Evolutionary conservation across 92 coral and sea anemone species (phyloP), one percentile per base, ranked within the genome.

Genomic region (Pocillopora meandrina): DNA sequence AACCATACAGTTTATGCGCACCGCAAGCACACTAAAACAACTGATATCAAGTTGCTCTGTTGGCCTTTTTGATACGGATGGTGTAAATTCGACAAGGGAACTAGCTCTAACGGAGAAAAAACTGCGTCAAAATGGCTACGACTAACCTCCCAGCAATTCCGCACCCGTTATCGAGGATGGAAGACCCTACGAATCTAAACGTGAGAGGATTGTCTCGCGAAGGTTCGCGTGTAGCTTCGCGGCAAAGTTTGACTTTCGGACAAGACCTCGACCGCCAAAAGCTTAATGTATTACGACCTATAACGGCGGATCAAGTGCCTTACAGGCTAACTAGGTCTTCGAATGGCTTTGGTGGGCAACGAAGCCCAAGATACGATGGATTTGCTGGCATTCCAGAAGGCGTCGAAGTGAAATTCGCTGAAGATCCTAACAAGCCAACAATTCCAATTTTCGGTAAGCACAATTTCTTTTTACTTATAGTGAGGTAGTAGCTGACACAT

Each of bases 271-370:
- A 94, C 19, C 90, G 82, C 79, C 78, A 72, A 34, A 91, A 90
- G 17, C 84, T 95, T 56, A 91, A 85, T 81, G 93, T 87, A 12
- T 87, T 96, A 14, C 89, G 99, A 56, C 99, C 99, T 33, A 87
- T 95, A 34, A 97, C 99, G 35, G 99, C 99, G 13, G 99, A 97
- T 81, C 99, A 97, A 85, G 86, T 92, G 57, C 97, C 99, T 78
- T 97, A 97, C 97, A 94, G 99, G 68, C 91, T 97, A n/a, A 92
- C 97, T 2, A 89, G 89, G 57, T 92, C 99, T 33, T 82, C 95
- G 12, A 88, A 85, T 67, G 95, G 95, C n/a, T 69, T 76, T 26
- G 91, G 91, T 69, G 56, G 57, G 5, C 89, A 75, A 52, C 91
- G 76, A 61, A 92, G 98, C 56, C 93, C 98, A 2, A 78, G 92